Evolutionary conservation across 2,888 invertebrate genomes (phyloP).

Genomic region (Synanthedon andrenaeformis): DNA sequence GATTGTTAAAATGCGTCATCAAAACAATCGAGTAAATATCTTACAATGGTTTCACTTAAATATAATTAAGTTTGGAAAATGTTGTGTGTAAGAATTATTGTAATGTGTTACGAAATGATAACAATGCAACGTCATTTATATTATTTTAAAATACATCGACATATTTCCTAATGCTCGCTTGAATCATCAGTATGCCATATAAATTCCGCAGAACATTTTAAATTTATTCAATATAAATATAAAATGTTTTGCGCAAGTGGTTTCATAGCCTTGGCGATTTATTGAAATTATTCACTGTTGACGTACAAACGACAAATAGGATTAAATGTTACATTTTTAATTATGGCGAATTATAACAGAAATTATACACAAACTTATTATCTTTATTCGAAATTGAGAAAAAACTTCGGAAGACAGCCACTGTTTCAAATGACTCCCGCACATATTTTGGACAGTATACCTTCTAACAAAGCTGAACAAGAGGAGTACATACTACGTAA

Average conservation of each 20-base stretch:
- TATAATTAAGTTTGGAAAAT: no score
- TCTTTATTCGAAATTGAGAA: slow-evolving; percentile 60
- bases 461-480: slow-evolving; percentile 42
- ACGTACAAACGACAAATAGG: background rate
- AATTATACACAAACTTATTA: slow-evolving; percentile 39
- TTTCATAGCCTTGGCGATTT: slow-evolving; percentile 42
- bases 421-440: slow-evolving; percentile 54
- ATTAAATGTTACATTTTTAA: slow-evolving; percentile 7
- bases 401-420: slow-evolving; percentile 60
- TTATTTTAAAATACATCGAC: no score
- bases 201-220: no score
- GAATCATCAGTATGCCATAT: no score
- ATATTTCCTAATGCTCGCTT: no score
- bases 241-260: background rate
- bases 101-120: no score
- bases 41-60: no score
- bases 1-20: no score
- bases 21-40: no score
- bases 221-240: background rate
- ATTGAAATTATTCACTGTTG: background rate
- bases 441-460: slow-evolving; percentile 49
- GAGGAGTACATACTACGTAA: slow-evolving; percentile 59
- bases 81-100: no score
- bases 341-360: background rate
- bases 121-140: no score